Conservation (phyloP, 2,113 vertebrate species). For the Gasterosteus aculeatus region DNA sequence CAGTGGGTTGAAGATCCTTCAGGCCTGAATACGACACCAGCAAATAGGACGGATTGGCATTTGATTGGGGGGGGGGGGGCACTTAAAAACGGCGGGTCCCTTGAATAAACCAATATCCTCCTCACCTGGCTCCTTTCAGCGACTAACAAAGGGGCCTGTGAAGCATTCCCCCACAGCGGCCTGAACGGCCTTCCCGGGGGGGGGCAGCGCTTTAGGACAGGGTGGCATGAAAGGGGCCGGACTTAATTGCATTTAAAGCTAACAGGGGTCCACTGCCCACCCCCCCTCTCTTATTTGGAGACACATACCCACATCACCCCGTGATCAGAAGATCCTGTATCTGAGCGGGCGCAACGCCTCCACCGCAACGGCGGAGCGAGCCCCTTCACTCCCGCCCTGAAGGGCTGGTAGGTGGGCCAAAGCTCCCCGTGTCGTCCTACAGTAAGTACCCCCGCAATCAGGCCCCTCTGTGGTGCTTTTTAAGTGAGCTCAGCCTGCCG, state of each 20-base stretch:
- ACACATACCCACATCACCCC: constrained; percentile 52
- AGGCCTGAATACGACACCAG: not conserved
- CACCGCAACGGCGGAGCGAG: constrained; percentile 81
- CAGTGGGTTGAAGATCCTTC: not conserved
- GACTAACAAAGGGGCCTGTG: constrained; percentile 57
- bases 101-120: constrained; percentile 60
- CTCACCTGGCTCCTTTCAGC: constrained; percentile 71
- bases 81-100: constrained; percentile 28
- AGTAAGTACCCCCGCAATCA: constrained; percentile 82
- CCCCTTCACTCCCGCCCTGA: constrained; percentile 81
- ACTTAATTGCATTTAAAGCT: constrained; percentile 64
- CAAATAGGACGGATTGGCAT: constrained; percentile 32
- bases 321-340: constrained; percentile 66
- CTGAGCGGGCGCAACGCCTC: constrained; percentile 70
- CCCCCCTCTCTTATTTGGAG: constrained; percentile 40
- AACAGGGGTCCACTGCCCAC: constrained; percentile 70
- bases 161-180: constrained; percentile 67
- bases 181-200: constrained; percentile 78
- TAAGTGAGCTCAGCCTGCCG: constrained; percentile 89
- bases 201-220: constrained; percentile 68
- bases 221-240: constrained; percentile 74
- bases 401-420: constrained; percentile 83
- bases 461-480: constrained; percentile 82
- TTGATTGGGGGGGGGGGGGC: constrained; percentile 8
- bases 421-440: constrained; percentile 85